Evolutionary conservation across 2,797 vertebrate genomes (phyloP).

Genomic region (Crenuchus spilurus): DNA sequence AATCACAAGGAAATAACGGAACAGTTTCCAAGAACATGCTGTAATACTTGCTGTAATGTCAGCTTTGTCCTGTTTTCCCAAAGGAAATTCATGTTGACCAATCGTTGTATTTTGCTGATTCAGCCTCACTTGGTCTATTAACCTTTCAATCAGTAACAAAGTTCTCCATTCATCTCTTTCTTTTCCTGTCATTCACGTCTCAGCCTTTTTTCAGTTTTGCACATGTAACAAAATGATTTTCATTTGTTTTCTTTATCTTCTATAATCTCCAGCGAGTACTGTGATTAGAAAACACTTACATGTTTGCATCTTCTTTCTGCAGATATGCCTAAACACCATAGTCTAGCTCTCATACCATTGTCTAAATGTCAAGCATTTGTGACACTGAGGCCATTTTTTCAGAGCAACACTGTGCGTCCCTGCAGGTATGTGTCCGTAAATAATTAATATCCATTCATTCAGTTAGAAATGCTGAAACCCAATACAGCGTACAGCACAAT

Average conservation of each 20-base stretch:
- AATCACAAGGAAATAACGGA: neutral
- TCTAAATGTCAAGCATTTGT: constrained; percentile 43
- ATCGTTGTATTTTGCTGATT: constrained; percentile 73
- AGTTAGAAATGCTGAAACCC: constrained; percentile 73
- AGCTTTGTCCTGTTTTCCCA: constrained; percentile 24
- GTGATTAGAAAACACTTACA: constrained; percentile 41
- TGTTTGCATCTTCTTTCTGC: constrained; percentile 41
- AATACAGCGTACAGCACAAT: constrained; percentile 56
- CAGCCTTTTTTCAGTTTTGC: neutral
- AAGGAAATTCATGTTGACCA: constrained; percentile 52
- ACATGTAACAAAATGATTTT: neutral
- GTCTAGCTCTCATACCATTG: neutral
- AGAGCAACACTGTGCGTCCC: constrained; percentile 39
- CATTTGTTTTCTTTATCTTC: constrained; percentile 22
- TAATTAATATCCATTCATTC: constrained; percentile 78
- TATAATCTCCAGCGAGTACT: neutral
- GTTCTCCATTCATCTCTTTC: constrained; percentile 46
- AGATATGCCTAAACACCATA: constrained; percentile 11
- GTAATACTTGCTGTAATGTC: neutral
- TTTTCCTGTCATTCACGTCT: neutral
- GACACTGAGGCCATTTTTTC: constrained; percentile 32
- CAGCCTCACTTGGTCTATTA: constrained; percentile 71
- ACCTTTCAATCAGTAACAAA: constrained; percentile 74
- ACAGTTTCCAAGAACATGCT: neutral
- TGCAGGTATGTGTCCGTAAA: constrained; percentile 67